Evolutionary conservation across 2,888 invertebrate species (phyloP).

Genomic region (Atrina japonica): DNA sequence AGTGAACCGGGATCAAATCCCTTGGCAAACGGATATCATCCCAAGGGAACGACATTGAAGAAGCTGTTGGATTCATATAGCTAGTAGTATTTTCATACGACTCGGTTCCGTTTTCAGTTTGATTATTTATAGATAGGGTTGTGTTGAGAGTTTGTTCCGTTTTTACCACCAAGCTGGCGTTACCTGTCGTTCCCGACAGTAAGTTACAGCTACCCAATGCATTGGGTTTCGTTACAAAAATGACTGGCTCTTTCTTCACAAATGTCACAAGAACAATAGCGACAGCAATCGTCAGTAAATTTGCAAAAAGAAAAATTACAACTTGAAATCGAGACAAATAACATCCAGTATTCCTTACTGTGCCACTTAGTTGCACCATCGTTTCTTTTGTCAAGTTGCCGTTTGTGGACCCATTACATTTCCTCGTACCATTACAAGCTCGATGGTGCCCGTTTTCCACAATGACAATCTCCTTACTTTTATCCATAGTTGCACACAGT

Average conservation of each 20-base stretch:
- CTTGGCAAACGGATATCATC: constrained; percentile 63
- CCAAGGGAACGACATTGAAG: constrained; percentile 45
- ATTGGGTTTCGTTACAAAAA: constrained; percentile 13
- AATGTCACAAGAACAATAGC: constrained; percentile 54
- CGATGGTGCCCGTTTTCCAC: too few species aligned
- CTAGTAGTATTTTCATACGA: constrained; percentile 1
- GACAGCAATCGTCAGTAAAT: constrained; percentile 51
- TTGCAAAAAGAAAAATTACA: constrained; percentile 47
- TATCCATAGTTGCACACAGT: too few species aligned
- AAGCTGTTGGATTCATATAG: neutral
- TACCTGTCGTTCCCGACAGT: too few species aligned
- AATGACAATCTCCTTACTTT: too few species aligned
- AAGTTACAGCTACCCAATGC: constrained; percentile 15
- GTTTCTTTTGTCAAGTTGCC: too few species aligned
- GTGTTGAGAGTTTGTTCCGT: constrained; percentile 6
- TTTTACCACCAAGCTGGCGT: too few species aligned
- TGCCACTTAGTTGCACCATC: neutral
- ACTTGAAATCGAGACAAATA: constrained; percentile 60
- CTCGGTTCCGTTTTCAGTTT: neutral
- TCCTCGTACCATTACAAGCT: too few species aligned
- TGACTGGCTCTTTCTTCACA: constrained; percentile 23
- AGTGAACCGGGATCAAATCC: constrained; percentile 62
- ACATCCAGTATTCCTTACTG: constrained; percentile 48
- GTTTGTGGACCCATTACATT: too few species aligned
- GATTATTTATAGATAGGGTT: constrained; percentile 18